Base-by-base conservation (phyloP, 1,140 invertebrate genomes). In the Cotesia glomerata region DNA sequence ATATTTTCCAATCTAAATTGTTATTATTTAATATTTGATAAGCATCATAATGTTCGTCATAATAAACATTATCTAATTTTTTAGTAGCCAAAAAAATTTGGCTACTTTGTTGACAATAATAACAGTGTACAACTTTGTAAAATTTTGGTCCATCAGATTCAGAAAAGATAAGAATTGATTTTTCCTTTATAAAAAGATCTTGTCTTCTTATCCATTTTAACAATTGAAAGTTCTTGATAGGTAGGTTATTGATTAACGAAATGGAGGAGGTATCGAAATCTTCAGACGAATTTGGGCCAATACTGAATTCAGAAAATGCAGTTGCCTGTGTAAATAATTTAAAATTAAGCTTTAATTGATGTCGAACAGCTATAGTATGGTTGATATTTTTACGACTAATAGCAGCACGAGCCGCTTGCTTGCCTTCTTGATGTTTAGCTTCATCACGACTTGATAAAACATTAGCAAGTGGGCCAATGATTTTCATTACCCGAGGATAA, bases 291-390 rank as follows among this genome's bases (percentile, higher is more conserved):
- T 3, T 11, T 13, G 51, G 51, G 7, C 51, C 51, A 13, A 54
- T 54, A 13, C 51, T 54, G 4, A 54, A 54, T 54, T 54, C 51
- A 54, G 51, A 54, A 5, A 54, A 11, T 11, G 4, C 11, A 54
- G 4, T 54, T 11, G 4, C 14, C 13, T 13, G 51, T 0, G 13
- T 11, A 16, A 54, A 54, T 0, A 54, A 54, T 54, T 54, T 54
- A 11, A 54, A 54, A 54, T 54, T 54, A 13, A 54, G 5, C 14
- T 54, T 54, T 13, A 66, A 32, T 26, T 66, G 45, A 32, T 66
- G 64, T 52, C 45, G 45, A 52, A 66, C 52, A 52, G 64, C 64
- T 11, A 66, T 26, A 13, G 64, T 66, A 52, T n/a, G 64, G 34
- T 16, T 26, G 11, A 66, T 66, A 66, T 66, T 66, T 52, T 52